Base-by-base conservation (phyloP, 2,797 vertebrate species). In the Tangara arthus region DNA sequence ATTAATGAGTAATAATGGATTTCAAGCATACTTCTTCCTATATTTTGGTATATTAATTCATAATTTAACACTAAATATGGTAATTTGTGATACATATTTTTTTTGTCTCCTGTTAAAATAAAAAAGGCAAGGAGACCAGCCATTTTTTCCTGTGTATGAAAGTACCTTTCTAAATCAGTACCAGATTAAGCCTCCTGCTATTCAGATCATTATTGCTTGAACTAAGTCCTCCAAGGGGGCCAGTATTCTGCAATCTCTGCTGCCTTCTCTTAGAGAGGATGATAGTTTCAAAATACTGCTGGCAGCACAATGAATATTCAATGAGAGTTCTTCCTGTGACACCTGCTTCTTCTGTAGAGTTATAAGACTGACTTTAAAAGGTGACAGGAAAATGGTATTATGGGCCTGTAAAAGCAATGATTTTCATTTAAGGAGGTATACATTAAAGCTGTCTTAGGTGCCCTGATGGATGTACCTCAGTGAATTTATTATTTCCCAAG, bases 401-500 rank as follows among this genome's bases (percentile, higher is more conserved):
- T 95, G 41, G 59, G 61, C 59, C 82, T 86, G 85, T 95, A 94
- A 96, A 95, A 93, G 94, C 90, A 90, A 76, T 95, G 72, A 91
- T 79, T 95, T 96, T 93, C 82, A 66, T 93, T 95, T 96, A 94
- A 95, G 73, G 61, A 95, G 89, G 82, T 87, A 93, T 89, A 89
- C 84, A 90, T 93, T 94, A 90, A 94, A 89, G 46, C 68, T 97
- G 93, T 87, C 63, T 2, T 77, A 76, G 85, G 75, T 81, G 46
- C 32, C 49, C 79, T 92, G 94, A 96, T 97, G 93, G 94, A 97
- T 96, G 56, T 61, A 87, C 77, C 84, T 92, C 52, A 20, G 64
- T 76, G 75, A 90, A 97, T 97, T 97, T 95, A 96, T 95, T 68
- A 77, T 91, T 97, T 95, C 77, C 57, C 46, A 91, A 76, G 86